Evolutionary conservation across 2,888 invertebrate genomes (phyloP).

Genomic region (Lamellibrachia columna): DNA sequence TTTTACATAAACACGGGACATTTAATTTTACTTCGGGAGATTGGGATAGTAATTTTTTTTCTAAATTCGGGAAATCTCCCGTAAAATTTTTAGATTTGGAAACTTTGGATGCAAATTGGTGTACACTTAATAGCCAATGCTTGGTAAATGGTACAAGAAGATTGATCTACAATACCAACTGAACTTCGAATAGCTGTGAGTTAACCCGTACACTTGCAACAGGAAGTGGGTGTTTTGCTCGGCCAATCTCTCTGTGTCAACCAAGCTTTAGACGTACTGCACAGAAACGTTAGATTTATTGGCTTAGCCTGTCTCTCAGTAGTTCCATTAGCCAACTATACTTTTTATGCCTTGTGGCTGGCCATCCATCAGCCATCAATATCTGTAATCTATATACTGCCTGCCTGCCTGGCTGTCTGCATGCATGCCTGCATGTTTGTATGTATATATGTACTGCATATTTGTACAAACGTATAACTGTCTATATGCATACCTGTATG

Average conservation of each 20-base stretch:
- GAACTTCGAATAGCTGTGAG: background rate
- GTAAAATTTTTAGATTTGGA: too few species aligned
- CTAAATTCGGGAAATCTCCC: too few species aligned
- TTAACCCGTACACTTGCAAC: background rate
- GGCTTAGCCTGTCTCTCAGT: background rate
- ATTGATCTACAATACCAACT: background rate
- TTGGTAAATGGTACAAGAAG: background rate
- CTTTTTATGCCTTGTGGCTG: background rate
- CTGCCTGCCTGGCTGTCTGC: background rate
- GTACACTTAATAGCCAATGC: background rate
- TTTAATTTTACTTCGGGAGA: too few species aligned
- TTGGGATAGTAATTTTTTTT: too few species aligned
- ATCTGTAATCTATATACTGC: background rate
- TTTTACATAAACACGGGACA: too few species aligned
- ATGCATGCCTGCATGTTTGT: background rate
- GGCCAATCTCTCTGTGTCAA: background rate
- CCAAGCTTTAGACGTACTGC: background rate
- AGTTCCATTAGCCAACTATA: background rate
- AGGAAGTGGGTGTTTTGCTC: background rate
- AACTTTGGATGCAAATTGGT: background rate
- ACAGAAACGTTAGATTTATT: background rate
- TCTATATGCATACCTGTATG: background rate
- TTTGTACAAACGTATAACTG: background rate
- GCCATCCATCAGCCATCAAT: background rate
- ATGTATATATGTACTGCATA: background rate